phyloP scores from a whole-genome alignment of 1,140 invertebrate genomes.

The Ceratosolen fusciceps region DNA sequence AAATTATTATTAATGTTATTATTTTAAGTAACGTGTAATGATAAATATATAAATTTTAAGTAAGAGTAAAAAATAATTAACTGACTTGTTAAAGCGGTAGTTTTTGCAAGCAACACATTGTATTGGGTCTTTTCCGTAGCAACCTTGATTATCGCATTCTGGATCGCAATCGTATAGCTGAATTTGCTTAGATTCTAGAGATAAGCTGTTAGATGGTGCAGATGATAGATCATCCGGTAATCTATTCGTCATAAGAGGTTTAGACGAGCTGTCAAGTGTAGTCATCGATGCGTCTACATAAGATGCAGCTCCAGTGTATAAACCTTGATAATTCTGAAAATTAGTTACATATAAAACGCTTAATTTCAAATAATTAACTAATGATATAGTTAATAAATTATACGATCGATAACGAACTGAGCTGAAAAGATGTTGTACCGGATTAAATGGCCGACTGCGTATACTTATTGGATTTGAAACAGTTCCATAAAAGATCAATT shows the following conservation, averaged over 20 bases:
- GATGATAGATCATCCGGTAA: conserved; percentile 60
- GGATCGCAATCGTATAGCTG: conserved; percentile 82
- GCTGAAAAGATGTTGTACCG: conserved; percentile 69
- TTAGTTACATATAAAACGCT: conserved; percentile 73
- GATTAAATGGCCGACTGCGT: conserved; percentile 67
- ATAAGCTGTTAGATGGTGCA: conserved; percentile 53
- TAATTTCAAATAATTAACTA: conserved; percentile 73
- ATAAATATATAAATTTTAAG: no score
- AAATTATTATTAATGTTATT: no score
- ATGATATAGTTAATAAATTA: conserved; percentile 66
- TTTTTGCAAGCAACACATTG: conserved; percentile 86
- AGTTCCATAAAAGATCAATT: conserved; percentile 93
- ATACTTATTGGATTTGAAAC: conserved; percentile 84
- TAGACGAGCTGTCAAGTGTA: conserved; percentile 76
- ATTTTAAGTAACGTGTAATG: no score
- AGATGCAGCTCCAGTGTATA: conserved; percentile 79
- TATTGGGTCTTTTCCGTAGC: conserved; percentile 84
- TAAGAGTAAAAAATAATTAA: conserved; percentile 29
- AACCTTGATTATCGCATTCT: conserved; percentile 85
- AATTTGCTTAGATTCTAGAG: conserved; percentile 74
- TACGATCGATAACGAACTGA: conserved; percentile 63
- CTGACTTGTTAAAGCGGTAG: conserved; percentile 85
- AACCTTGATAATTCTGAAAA: conserved; percentile 80
- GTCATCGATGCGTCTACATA: conserved; percentile 79
- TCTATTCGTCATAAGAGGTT: conserved; percentile 64